Evolutionary conservation across 2,797 vertebrate species (phyloP), one percentile per base, ranked within the genome.

Genomic region (Microtus californicus): DNA sequence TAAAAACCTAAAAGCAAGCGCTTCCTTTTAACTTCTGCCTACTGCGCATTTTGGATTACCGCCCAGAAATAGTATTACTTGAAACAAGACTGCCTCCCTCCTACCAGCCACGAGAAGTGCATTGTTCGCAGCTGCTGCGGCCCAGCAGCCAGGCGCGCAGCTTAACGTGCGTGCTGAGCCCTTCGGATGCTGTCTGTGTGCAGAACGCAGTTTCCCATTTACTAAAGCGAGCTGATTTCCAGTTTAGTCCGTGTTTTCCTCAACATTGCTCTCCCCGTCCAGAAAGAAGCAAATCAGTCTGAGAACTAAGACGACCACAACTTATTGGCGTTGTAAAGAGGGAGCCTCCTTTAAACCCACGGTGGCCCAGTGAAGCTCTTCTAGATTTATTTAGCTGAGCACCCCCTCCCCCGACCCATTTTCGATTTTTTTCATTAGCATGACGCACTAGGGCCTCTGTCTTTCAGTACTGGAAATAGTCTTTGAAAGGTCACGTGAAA

Each of bases 1-100:
- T 99, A 99, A 99, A 99, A 99, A 99, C 99, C 99, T 99, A 99
- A 99, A 99, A 99, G 99, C 99, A 99, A 98, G 99, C 99, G 99
- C 99, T 99, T 99, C 99, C 99, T 99, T 99, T 99, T 99, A 99
- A 99, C 99, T 99, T 99, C 99, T 99, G 99, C 99, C 99, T 99
- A 99, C 99, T 99, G 99, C 99, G 98, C 98, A 98, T 98, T 99
- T 99, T 98, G 98, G 98, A 99, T 98, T 98, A 98, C 96, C 93
- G 97, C 99, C 99, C 98, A 99, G 98, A 98, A 99, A 98, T 97
- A 95, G 98, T 97, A 97, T 99, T 99, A 97, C 99, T 99, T 99
- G 99, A 99, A 99, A 98, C 99, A 99, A 99, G 98, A 99, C 99
- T 99, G 99, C 99, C 99, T 99, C 99, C 99, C 99, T 98, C 98